Evolutionary conservation across 2,797 vertebrate species (phyloP), one percentile per base, ranked within the genome.

Genomic region (Meriones psammophilus): DNA sequence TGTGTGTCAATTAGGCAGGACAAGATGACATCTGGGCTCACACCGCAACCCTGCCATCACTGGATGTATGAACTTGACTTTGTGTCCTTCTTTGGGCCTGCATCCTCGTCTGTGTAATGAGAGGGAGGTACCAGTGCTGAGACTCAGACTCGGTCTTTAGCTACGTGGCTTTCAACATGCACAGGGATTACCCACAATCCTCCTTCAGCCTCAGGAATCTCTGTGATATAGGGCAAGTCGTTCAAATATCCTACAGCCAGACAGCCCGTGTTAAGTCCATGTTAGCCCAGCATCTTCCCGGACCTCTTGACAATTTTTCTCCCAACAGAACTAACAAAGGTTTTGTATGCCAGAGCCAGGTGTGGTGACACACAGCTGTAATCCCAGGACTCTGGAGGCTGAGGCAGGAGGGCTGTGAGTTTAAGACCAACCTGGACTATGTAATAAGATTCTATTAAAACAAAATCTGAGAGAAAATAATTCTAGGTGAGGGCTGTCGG

Each of bases 111-210:
- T 46, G 0, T 6, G 83, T 73, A 58, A 14, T 22, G n/a, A 42
- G 39, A 36, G 12, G 28, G 3, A 18, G 24, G n/a, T 46, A 22
- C 13, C 22, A 6, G 3, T 2, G 46, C 12, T 10, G 28, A 1
- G 56, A 28, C 20, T 73, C 42, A 28, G 18, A 26, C n/a, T 39
- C 28, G 0, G 8, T 56, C 24, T 7, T 50, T 26, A 42, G 30
- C 22, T 1, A 2, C 20, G 0, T 42, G 15, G 60, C 17, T 26
- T 71, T 17, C 46, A 2, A 1, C 20, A 20, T 0, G 2, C 13
- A 5, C 14, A 5, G 13, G 28, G 54, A 8, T 56, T 91, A 20
- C 68, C 33, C 24, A 7, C 0, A 9, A 62, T 9, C 33, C 22
- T 6, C 33, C 33, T 60, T 13, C 13, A 66, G 17, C 58, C 17